Percentiles rank a stretch among this genome's conserved stretches.
Evolutionary conservation across 2,888 invertebrate species (phyloP).

Genomic region (Epistrophe grossulariae): DNA sequence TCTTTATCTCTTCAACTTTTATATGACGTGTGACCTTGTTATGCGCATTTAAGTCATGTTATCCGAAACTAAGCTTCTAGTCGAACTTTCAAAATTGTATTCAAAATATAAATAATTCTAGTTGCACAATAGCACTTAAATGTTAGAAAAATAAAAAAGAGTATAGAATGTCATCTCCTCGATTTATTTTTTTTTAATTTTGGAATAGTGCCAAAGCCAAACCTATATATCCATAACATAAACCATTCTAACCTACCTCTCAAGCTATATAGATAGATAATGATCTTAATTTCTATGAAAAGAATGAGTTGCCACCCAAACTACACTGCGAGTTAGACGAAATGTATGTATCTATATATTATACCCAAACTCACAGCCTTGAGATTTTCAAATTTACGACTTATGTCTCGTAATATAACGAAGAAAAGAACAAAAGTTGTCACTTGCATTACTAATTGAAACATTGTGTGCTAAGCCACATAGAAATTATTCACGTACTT

Average conservation of each 20-base stretch:
- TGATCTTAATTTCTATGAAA: constrained; percentile 53
- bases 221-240: constrained; percentile 1
- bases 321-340: constrained; percentile 4
- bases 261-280: background rate
- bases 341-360: background rate
- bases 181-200: constrained; percentile 16
- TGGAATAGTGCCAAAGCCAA: constrained; percentile 28
- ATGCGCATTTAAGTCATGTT: background rate
- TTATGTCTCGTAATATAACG: constrained; percentile 39
- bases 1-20: background rate
- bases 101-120: constrained; percentile 20
- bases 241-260: constrained; percentile 15
- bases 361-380: constrained; percentile 54
- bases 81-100: background rate
- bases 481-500: constrained; percentile 25
- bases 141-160: background rate
- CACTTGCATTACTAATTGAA: constrained; percentile 73
- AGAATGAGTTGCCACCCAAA: constrained; percentile 53
- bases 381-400: constrained; percentile 64
- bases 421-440: constrained; percentile 59
- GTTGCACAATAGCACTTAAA: constrained; percentile 23
- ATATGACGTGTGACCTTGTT: background rate
- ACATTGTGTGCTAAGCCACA: constrained; percentile 43
- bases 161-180: constrained; percentile 18
- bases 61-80: background rate